Percentiles rank a stretch among this genome's conserved stretches.
phyloP scores from a whole-genome alignment of 2,797 vertebrate species.

The Rhinatrema bivittatum region DNA sequence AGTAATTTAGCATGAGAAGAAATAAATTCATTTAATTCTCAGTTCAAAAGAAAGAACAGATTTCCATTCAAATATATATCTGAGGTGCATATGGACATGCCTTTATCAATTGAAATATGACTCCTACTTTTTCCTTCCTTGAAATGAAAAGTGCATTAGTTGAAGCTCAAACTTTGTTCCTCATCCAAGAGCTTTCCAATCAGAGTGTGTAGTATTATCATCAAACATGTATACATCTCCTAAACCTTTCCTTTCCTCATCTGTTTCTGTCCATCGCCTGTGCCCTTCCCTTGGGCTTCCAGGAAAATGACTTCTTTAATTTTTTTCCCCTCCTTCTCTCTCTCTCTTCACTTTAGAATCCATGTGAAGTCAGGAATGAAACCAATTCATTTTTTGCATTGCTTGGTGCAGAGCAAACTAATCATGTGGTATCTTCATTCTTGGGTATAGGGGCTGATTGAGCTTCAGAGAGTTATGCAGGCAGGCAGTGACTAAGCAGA shows the following conservation, averaged over 20 bases:
- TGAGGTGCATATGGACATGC: too few relatives aligned
- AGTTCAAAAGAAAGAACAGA: too few relatives aligned
- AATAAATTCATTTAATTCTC: too few relatives aligned
- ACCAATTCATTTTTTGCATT: constrained; percentile 39
- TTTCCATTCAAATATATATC: too few relatives aligned
- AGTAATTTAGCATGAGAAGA: too few relatives aligned
- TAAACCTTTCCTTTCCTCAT: not conserved
- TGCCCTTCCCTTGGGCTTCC: constrained; percentile 6
- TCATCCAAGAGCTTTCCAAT: not conserved
- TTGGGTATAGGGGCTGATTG: not conserved
- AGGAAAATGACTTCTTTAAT: constrained; percentile 15
- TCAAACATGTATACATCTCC: not conserved
- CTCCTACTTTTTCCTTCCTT: too few relatives aligned
- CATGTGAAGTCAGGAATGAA: constrained; percentile 24
- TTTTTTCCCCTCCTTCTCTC: not conserved
- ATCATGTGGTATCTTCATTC: not conserved
- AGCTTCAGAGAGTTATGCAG: constrained; percentile 3
- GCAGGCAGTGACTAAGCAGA: too few relatives aligned
- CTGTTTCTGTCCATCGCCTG: not conserved
- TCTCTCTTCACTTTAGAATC: constrained; percentile 16
- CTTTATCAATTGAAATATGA: too few relatives aligned
- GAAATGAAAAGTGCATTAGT: too few relatives aligned
- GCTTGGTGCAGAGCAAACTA: constrained; percentile 31
- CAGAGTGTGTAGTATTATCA: not conserved
- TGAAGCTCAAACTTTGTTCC: too few relatives aligned